phyloP scores from a whole-genome alignment of 2,888 invertebrate genomes.

The Lasioglossum zephyrum region DNA sequence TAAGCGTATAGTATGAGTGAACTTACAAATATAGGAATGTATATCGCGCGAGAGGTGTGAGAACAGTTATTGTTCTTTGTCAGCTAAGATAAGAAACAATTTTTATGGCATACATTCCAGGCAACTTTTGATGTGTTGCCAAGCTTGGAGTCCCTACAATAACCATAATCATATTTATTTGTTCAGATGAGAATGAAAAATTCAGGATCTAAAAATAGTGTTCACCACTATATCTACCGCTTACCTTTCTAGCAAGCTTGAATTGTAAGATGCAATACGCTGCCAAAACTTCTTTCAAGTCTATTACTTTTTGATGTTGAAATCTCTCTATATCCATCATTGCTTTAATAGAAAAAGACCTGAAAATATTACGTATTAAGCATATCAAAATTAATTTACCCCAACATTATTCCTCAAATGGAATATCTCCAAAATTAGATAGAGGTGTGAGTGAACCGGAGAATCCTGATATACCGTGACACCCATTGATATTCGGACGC shows the following conservation, averaged over 20 bases:
- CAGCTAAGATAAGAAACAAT: conserved; percentile 37
- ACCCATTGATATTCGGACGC: no score
- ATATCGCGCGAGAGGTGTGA: conserved; percentile 66
- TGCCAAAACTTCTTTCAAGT: conserved; percentile 89
- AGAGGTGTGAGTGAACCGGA: no score
- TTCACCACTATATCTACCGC: neutral
- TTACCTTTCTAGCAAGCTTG: conserved; percentile 91
- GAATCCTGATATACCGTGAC: no score
- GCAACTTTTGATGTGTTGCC: conserved; percentile 91
- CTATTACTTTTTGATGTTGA: conserved; percentile 90
- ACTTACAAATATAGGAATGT: conserved; percentile 78
- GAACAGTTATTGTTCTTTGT: conserved; percentile 77
- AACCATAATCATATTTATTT: conserved; percentile 42
- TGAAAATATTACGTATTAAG: conserved; percentile 79
- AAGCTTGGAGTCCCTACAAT: conserved; percentile 90
- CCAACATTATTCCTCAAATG: neutral
- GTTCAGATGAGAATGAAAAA: neutral
- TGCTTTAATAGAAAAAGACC: conserved; percentile 89
- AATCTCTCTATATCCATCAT: conserved; percentile 89
- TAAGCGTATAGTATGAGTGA: conserved; percentile 70
- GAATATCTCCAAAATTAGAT: neutral
- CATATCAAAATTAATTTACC: neutral
- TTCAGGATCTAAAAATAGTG: neutral
- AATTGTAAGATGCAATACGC: conserved; percentile 90
- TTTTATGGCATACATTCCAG: conserved; percentile 89